Base-by-base conservation (phyloP, 2,113 vertebrate genomes). In the Gnathochromis pfefferi region DNA sequence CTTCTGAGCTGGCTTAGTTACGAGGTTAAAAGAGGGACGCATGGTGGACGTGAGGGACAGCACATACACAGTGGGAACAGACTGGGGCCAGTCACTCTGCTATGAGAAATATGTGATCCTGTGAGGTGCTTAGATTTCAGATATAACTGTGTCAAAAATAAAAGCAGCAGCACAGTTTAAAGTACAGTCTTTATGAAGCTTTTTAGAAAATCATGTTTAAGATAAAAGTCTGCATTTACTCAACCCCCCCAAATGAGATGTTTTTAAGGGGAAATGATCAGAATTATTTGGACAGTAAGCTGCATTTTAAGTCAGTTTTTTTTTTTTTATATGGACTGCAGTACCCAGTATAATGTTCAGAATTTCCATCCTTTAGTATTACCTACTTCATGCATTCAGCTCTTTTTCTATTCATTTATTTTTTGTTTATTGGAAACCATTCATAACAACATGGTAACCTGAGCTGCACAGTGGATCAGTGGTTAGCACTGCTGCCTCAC, bases 1-100 rank as follows among this genome's bases (percentile, higher is more conserved):
- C 14, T 49, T 79, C 68, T 68, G 81, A 9, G 78, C 58, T 49
- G 79, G 89, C 91, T 93, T 79, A 87, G 78, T 93, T 95, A 91
- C 87, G 86, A 87, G 70, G 87, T 88, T 91, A 87, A 89, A 89
- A 83, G 85, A 82, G 58, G 84, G 45, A 51, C 21, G 42, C 14
- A 6, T 40, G 47, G 88, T 84, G 84, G 86, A 93, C 88, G 81
- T 93, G 89, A 93, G 85, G 58, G 79, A 9, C 75, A 7, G 49
- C 94, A 89, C 89, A 81, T 80, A 58, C 68, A 57, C 23, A 65
- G 82, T 83, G 47, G 40, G 19, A 19, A 57, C 47, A 84, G 58
- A 14, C 38, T 19, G 17, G 7, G 42, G 17, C 11, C 14, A 13
- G 53, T 54, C 57, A 10, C 49, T 49, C 47, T 78, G 45, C 45